Evolutionary conservation across 2,113 vertebrate species (phyloP).

Genomic region (Corythaeola cristata): DNA sequence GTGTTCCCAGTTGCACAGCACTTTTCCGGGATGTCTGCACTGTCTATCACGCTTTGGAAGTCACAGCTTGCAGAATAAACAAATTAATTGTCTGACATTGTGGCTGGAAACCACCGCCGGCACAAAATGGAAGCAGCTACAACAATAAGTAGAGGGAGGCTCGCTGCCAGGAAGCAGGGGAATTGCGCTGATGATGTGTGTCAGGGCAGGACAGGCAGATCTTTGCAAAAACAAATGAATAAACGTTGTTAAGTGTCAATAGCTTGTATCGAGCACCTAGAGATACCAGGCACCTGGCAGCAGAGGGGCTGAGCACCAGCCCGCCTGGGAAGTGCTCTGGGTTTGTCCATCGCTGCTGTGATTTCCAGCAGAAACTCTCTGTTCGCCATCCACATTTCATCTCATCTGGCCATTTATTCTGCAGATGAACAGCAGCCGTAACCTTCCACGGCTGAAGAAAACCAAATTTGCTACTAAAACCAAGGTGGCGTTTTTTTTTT

Average conservation of each 20-base stretch:
- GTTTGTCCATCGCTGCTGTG: neutral
- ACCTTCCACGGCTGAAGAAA: neutral
- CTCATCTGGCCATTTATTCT: neutral
- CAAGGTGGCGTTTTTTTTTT: no score
- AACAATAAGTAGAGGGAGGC: constrained; percentile 30
- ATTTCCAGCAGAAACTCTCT: neutral
- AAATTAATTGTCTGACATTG: constrained; percentile 34
- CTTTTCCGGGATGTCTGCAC: constrained; percentile 29
- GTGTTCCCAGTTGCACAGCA: neutral
- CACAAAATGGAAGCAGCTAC: constrained; percentile 54
- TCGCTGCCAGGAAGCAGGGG: neutral
- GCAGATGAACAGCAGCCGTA: neutral
- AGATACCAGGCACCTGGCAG: neutral
- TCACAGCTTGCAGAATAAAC: constrained; percentile 13
- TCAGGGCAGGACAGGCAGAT: neutral
- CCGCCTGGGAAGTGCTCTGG: accelerated
- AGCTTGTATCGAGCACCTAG: neutral
- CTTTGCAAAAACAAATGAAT: neutral
- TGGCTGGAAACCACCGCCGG: constrained; percentile 20
- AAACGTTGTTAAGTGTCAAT: neutral
- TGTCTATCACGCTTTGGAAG: constrained; percentile 38
- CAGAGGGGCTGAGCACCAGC: neutral
- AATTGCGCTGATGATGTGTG: neutral
- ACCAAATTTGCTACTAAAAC: neutral
- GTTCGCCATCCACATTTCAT: neutral